phyloP scores from a whole-genome alignment of 2,113 vertebrate species.

The Grammomys surdaster region DNA sequence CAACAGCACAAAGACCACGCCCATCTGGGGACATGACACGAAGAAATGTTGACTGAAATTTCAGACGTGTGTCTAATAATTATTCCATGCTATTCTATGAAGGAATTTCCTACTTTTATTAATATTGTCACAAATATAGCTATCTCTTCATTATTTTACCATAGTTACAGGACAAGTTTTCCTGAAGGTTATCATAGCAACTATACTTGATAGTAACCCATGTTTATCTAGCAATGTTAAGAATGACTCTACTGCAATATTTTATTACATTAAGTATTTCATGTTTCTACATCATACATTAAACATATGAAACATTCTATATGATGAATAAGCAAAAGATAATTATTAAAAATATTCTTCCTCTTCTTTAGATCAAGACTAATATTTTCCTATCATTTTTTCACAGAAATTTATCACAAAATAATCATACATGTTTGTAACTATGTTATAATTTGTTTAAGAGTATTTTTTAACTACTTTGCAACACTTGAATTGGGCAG shows the following conservation, averaged over 20 bases:
- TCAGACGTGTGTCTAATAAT: not conserved
- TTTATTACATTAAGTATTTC: not conserved
- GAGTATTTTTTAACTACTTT: not conserved
- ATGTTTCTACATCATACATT: not conserved
- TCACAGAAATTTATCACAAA: not conserved
- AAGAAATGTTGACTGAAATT: not conserved
- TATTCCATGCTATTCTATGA: not conserved
- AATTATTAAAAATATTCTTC: not conserved
- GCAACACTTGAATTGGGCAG: not conserved
- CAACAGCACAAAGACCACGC: rapidly evolving
- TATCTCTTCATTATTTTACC: not conserved
- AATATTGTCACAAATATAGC: not conserved
- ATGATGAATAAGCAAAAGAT: not conserved
- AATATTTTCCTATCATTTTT: conserved; percentile 1
- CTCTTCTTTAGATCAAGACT: not conserved
- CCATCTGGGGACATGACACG: not conserved
- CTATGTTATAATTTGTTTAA: not conserved
- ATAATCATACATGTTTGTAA: not conserved
- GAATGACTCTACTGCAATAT: not conserved
- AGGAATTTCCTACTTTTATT: not conserved
- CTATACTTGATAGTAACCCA: not conserved
- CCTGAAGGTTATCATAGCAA: not conserved
- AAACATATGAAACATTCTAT: not conserved
- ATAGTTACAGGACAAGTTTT: not conserved
- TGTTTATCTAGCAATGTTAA: not conserved